A percentile compares a stretch with the other conserved stretches of the same genome.
Evolutionary conservation across 2,113 vertebrate genomes (phyloP).

Genomic region (Sinocyclocheilus rhinocerous): DNA sequence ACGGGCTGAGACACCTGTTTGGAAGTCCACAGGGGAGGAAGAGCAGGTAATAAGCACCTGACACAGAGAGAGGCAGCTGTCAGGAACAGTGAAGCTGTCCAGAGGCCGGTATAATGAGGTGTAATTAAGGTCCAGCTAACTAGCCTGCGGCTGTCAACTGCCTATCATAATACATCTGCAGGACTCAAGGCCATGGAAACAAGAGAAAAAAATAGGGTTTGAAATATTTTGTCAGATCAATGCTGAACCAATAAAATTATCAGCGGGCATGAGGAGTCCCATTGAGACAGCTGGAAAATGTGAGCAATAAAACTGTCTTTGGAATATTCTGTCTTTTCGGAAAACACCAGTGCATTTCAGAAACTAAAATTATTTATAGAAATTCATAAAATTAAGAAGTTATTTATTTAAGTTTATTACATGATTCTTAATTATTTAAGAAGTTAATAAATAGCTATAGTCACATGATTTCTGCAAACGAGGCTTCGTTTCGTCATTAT

Average conservation of each 20-base stretch:
- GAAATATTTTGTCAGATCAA: constrained; percentile 36
- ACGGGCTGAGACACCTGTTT: constrained; percentile 58
- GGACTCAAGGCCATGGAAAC: constrained; percentile 42
- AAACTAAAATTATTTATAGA: neutral
- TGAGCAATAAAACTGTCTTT: constrained; percentile 35
- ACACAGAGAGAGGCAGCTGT: constrained; percentile 44
- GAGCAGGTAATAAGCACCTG: constrained; percentile 60
- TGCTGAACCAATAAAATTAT: constrained; percentile 41
- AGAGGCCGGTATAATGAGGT: constrained; percentile 45
- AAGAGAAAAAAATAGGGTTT: constrained; percentile 24
- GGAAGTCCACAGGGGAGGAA: constrained; percentile 39
- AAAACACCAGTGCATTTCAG: neutral
- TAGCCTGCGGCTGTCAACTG: constrained; percentile 38
- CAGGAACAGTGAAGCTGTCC: constrained; percentile 42
- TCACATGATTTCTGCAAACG: neutral
- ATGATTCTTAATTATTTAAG: neutral
- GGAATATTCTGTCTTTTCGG: constrained; percentile 26
- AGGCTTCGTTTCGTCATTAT: too few relatives aligned
- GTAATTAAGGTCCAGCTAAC: constrained; percentile 51
- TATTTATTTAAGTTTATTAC: neutral
- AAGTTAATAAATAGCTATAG: too few relatives aligned
- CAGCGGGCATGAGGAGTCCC: constrained; percentile 19
- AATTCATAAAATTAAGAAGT: neutral
- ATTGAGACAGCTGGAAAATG: constrained; percentile 30
- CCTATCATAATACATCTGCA: constrained; percentile 39